Evolutionary conservation across 2,113 vertebrate species (phyloP).

Genomic region (Chaetodon trifascialis): DNA sequence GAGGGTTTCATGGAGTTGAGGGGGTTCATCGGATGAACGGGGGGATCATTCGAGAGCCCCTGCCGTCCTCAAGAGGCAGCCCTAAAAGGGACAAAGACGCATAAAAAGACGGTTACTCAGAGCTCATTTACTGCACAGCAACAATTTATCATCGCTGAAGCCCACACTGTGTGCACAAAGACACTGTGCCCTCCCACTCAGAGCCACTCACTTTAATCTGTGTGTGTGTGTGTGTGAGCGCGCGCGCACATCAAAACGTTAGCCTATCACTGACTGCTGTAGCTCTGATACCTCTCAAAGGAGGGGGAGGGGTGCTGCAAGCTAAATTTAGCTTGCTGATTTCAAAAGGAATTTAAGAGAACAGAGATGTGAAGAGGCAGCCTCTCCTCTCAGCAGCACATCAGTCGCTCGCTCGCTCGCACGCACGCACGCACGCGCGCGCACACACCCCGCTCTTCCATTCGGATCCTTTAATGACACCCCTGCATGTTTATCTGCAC

Average conservation of each 20-base stretch:
- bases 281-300: constrained; percentile 69
- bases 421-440: not conserved
- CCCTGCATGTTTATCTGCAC: constrained; percentile 1
- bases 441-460: constrained; percentile 4
- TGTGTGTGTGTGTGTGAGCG: constrained; percentile 30
- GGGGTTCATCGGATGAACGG: constrained; percentile 90
- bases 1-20: constrained; percentile 97
- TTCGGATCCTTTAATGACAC: constrained; percentile 32
- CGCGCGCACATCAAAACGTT: constrained; percentile 61
- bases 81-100: constrained; percentile 48
- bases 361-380: constrained; percentile 77
- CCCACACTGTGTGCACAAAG: constrained; percentile 66
- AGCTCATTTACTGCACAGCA: constrained; percentile 66
- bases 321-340: constrained; percentile 84
- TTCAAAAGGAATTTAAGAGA: constrained; percentile 83
- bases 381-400: constrained; percentile 45
- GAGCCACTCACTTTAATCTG: constrained; percentile 68
- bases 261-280: constrained; percentile 73
- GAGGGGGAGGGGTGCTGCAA: constrained; percentile 57
- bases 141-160: constrained; percentile 63
- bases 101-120: constrained; percentile 31
- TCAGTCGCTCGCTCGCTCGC: not conserved
- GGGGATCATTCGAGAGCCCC: constrained; percentile 80
- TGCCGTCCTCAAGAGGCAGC: constrained; percentile 77
- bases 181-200: constrained; percentile 62